Conservation (phyloP, 2,888 invertebrate genomes). For the Leptarthrus brevirostris region DNA sequence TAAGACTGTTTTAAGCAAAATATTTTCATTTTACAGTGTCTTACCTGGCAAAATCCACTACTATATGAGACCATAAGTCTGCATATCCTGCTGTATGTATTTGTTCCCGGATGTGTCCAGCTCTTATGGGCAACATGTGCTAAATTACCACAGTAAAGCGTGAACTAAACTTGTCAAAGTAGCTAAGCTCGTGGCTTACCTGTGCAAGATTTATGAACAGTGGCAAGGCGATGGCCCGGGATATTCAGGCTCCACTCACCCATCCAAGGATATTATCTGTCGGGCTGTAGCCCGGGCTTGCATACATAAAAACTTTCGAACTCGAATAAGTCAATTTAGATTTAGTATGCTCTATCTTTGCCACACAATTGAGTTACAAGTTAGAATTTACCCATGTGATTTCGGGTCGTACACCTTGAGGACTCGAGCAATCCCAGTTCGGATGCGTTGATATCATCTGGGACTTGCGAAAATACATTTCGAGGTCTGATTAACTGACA, state of each 20-base stretch:
- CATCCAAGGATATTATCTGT: too few relatives aligned
- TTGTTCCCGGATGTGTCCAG: too few relatives aligned
- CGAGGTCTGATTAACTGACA: background rate
- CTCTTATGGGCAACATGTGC: too few relatives aligned
- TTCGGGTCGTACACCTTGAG: background rate
- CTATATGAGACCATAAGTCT: too few relatives aligned
- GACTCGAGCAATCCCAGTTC: background rate
- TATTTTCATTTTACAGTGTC: too few relatives aligned
- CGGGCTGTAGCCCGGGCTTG: background rate
- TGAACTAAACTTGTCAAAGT: conserved; percentile 36
- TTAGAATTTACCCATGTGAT: background rate
- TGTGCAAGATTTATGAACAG: conserved; percentile 22
- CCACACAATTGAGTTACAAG: background rate
- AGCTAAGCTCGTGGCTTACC: conserved; percentile 13
- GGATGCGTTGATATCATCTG: conserved; percentile 3
- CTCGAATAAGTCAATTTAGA: conserved; percentile 38
- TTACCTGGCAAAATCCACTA: too few relatives aligned
- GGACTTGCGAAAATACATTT: background rate
- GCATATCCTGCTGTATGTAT: too few relatives aligned
- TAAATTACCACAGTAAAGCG: too few relatives aligned
- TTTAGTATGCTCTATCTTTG: conserved; percentile 33
- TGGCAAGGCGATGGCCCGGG: background rate
- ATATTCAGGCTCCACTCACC: background rate
- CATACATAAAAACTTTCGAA: conserved; percentile 28
- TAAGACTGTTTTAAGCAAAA: too few relatives aligned